Evolutionary conservation across 2,113 vertebrate species (phyloP).

Genomic region (Monarcha castaneiventris): DNA sequence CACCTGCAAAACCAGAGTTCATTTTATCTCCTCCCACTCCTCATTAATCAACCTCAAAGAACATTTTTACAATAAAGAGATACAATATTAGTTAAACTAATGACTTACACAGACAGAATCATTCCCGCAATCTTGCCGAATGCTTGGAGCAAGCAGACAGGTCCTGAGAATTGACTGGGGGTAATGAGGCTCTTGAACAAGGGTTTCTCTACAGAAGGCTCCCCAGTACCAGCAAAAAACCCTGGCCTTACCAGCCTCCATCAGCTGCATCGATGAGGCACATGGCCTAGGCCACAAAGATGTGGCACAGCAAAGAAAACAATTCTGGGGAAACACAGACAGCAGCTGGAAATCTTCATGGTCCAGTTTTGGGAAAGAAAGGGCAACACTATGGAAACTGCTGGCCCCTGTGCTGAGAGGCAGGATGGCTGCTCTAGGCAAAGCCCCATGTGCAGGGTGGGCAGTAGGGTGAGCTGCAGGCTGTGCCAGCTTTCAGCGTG

Average conservation of each 20-base stretch:
- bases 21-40: conserved; percentile 58
- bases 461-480: neutral
- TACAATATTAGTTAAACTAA: conserved; percentile 60
- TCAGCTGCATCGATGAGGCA: fast-evolving
- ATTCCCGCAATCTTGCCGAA: neutral
- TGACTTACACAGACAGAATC: conserved; percentile 22
- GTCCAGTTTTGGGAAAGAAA: neutral
- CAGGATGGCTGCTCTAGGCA: neutral
- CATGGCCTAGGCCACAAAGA: fast-evolving
- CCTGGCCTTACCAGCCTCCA: neutral
- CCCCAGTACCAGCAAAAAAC: neutral
- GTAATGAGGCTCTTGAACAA: fast-evolving
- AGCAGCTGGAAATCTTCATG: neutral
- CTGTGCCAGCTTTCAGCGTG: fast-evolving
- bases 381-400: neutral
- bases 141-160: neutral
- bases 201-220: neutral
- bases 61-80: conserved; percentile 47
- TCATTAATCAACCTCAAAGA: conserved; percentile 57
- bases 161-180: neutral
- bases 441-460: neutral
- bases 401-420: neutral
- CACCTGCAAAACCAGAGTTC: conserved; percentile 62
- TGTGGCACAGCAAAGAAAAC: neutral
- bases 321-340: neutral